Conservation (phyloP, 2,113 vertebrate genomes). For the Ictalurus punctatus region DNA sequence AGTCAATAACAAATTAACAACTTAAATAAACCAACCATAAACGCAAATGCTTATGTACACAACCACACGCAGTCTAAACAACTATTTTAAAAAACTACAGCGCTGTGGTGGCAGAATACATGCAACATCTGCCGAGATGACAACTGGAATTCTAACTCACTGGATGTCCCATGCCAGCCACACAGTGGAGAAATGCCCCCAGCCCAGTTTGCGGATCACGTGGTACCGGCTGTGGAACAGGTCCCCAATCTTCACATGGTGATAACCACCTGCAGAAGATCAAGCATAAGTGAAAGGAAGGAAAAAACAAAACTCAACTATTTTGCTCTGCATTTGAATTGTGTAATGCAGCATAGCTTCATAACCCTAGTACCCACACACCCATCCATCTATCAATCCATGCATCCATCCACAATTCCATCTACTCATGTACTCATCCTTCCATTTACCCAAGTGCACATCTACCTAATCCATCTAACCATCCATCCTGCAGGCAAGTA, state of each 20-base stretch:
- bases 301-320: not conserved
- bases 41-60: not conserved
- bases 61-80: not conserved
- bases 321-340: not conserved
- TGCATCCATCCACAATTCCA: not conserved
- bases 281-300: not conserved
- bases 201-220: conserved; percentile 95
- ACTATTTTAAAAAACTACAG: not conserved
- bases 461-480: not conserved
- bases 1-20: not conserved
- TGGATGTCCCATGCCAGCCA: conserved; percentile 99
- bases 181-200: conserved; percentile 98
- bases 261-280: conserved; percentile 83
- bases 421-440: not conserved
- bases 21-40: not conserved
- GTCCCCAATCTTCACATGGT: conserved; percentile 96
- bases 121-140: not conserved
- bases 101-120: not conserved
- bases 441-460: not conserved
- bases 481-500: not conserved
- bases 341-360: not conserved
- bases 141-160: conserved; percentile 72
- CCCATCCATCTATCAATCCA: not conserved
- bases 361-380: not conserved
- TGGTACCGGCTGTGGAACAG: conserved; percentile 91